Evolutionary conservation across 2,113 vertebrate species (phyloP), one percentile per base, ranked within the genome.

Genomic region (Argyrosomus japonicus): DNA sequence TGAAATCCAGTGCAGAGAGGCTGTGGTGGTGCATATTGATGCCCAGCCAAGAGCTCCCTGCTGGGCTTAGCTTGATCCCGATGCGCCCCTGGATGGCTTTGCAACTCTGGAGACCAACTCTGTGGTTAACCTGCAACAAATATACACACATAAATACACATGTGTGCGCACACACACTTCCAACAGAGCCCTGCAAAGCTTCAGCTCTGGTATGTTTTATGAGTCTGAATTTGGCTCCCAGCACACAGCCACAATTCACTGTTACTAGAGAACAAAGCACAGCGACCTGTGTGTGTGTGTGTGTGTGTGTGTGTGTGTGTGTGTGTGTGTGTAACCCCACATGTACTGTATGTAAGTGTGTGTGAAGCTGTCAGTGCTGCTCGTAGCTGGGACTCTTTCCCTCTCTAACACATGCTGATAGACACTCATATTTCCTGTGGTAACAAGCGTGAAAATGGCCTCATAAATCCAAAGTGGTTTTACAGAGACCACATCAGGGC

Each of bases 361-460:
- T 81, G 73, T 82, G 83, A 64, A 74, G 47, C 82, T 81, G 84
- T 89, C 77, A 75, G 29, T 50, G 68, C 29, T 45, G 72, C 40
- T 68, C 4, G 6, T 68, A 60, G 79, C 81, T 36, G 79, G 32
- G 77, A 79, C 87, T 78, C 69, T 77, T 83, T 79, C 77, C 40
- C 77, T 70, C 62, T 17, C 83, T 79, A 90, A 92, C 89, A 86
- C 91, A 91, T 75, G 77, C 91, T 88, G 91, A 91, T 92, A 92
- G 87, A 91, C 86, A 86, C 85, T 91, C 92, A 92, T 93, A 91
- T 91, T 91, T 94, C 90, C 88, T 87, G 87, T 56, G 85, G 87
- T 93, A 94, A 93, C 89, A 93, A 94, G 92, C 87, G 75, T 91
- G 90, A 94, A 93, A 93, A 93, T 92, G 90, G 91, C 84, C 87